Percentiles rank a stretch among this genome's conserved stretches.
Evolutionary conservation across 2,888 invertebrate species (phyloP).

Genomic region (Euspilapteryx auroguttella): DNA sequence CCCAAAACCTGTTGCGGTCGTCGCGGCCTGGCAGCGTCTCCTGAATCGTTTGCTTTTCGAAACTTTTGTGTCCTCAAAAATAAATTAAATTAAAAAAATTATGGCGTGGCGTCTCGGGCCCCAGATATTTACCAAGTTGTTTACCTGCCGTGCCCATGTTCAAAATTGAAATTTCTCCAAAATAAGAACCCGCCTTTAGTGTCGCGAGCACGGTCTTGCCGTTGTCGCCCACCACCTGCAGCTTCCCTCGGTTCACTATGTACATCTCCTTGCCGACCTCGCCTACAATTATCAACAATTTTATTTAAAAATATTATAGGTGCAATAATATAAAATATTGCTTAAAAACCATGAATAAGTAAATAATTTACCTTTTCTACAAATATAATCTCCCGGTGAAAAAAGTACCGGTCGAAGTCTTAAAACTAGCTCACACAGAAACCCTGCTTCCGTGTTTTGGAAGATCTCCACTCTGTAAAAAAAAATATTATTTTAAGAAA

Average conservation of each 20-base stretch:
- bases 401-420: constrained; percentile 93
- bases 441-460: constrained; percentile 98
- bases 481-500: too few relatives aligned
- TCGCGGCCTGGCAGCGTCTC: constrained; percentile 58
- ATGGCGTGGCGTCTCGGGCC: constrained; percentile 63
- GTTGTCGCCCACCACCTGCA: constrained; percentile 94
- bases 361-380: constrained; percentile 85
- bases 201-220: constrained; percentile 96
- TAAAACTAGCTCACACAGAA: constrained; percentile 95
- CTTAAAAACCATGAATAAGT: too few relatives aligned
- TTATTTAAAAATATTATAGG: too few relatives aligned
- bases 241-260: constrained; percentile 95
- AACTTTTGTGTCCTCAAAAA: constrained; percentile 31
- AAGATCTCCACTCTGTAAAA: constrained; percentile 88
- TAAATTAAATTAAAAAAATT: constrained; percentile 37
- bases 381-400: constrained; percentile 98
- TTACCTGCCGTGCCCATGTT: constrained; percentile 99
- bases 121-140: constrained; percentile 91
- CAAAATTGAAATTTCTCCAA: constrained; percentile 99
- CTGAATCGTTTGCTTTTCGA: constrained; percentile 51
- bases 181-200: constrained; percentile 97
- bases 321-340: too few relatives aligned
- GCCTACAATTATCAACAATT: too few relatives aligned
- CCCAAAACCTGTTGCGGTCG: constrained; percentile 52
- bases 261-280: constrained; percentile 99